Base-by-base conservation (phyloP, 2,113 vertebrate genomes). In the Hiodon tergisus region DNA sequence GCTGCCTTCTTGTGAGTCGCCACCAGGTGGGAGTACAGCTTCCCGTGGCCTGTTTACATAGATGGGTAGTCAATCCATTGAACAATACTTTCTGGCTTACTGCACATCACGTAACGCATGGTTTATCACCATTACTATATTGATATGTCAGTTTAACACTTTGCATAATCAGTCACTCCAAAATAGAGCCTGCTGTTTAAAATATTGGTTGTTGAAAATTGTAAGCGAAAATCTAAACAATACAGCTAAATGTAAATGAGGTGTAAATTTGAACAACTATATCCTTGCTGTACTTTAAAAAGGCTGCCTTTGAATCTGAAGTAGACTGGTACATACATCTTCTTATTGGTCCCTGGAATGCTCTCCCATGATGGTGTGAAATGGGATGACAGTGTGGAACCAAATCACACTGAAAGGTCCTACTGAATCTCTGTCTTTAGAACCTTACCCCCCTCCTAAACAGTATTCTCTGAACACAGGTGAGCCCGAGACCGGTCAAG, bases 11-110 rank as follows among this genome's bases (percentile, higher is more conserved):
- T 60, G 6, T 59, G 46, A 61, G 13, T 6, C 0, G 67, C 67
- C 74, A 69, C 74, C 0, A 53, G 58, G 46, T 69, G 74, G 55
- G 31, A 60, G 66, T 54, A 2, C 54, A 52, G 67, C 17, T 68
- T 31, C 57, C 74, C 11, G 57, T 17, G 5, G 8, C 14, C 59
- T 51, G 31, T 14, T 60, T 10, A 47, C 11, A 13, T 6, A 51
- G 16, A 6, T 13, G 3, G 11, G 66, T 17, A 6, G n/a, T 31
- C 31, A 31, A 31, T 31, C 31, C 31, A 31, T 31, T 31, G 31
- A 31, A 31, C 31, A 63, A 13, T 17, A 63, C 31, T 9, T 31
- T 46, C 3, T 46, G 62, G 62, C 10, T 57, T 57, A 57, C 54
- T 57, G 10, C 54, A 57, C 10, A 7, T 57, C 54, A 57, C 54